Evolutionary conservation across 2,797 vertebrate species (phyloP), one percentile per base, ranked within the genome.

Genomic region (Loris lydekkerianus): DNA sequence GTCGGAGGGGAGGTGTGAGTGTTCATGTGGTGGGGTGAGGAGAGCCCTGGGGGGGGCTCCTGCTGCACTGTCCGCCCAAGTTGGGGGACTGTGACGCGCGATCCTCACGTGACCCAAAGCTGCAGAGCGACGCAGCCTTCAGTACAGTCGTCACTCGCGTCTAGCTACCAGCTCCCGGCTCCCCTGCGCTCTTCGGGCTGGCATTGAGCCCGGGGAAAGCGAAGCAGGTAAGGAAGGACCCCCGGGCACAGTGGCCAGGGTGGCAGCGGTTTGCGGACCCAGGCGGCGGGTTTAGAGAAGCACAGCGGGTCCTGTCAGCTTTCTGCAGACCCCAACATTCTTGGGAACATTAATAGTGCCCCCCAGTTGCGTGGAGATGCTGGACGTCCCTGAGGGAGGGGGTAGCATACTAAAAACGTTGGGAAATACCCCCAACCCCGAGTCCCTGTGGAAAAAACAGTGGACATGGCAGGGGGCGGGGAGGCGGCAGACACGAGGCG

Each of bases 41-140:
- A 23, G 20, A 5, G 49, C 49, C 3, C 34, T 40, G 29, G 43
- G 40, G 46, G 34, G 49, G 11, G 29, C 7, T 82, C 29, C 46
- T 49, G 65, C 63, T 5, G 40, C 89, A 90, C 46, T 0, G 56
- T 29, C 61, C 15, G 2, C 46, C 1, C 4, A 70, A 63, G 63
- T 65, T 53, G 31, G 80, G 85, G 86, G 88, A 69, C 31, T 27
- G 67, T 97, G 96, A 97, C 96, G 95, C 46, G 78, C 0, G 17
- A 11, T n/a, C 14, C 34, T 80, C 96, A 97, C 96, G 96, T 97
- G 96, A 97, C 67, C 69, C 7, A 0, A 83, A 93, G 91, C 96
- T 94, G 92, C 92, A 94, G 89, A 94, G 67, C 65, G 14, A 82
- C 86, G 86, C 86, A 81, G 73, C 69, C 70, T 83, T 91, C 7